Percentiles rank a stretch among this genome's conserved stretches.
Conservation (phyloP, 2,888 invertebrate genomes). For the Linyphia triangularis region DNA sequence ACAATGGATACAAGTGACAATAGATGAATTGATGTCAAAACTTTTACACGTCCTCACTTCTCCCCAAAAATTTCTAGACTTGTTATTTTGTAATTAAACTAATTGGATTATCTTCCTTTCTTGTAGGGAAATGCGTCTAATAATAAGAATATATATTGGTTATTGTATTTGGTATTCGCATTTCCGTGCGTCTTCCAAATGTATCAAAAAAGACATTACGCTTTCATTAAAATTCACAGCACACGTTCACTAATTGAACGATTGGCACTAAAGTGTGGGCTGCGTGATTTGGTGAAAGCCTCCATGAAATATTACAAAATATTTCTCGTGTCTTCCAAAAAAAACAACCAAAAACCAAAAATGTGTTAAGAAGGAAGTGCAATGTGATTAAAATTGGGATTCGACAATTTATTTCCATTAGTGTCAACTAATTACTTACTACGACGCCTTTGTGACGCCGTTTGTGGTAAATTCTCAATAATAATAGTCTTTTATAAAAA, state of each 20-base stretch:
- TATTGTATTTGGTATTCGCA: too few relatives aligned
- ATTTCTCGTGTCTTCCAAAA: background rate
- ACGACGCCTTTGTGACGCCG: slow-evolving; percentile 38
- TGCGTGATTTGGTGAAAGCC: slow-evolving; percentile 34
- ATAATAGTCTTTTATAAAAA: slow-evolving; percentile 24
- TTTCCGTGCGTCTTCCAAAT: background rate
- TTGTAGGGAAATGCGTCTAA: too few relatives aligned
- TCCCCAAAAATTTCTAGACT: too few relatives aligned
- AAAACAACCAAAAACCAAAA: slow-evolving; percentile 25
- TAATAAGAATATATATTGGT: too few relatives aligned
- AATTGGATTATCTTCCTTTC: too few relatives aligned
- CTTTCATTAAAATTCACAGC: slow-evolving; percentile 31
- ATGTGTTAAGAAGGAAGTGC: slow-evolving; percentile 1
- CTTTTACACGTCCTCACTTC: too few relatives aligned
- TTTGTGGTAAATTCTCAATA: slow-evolving; percentile 11
- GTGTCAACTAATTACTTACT: slow-evolving; percentile 59
- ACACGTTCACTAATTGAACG: slow-evolving; percentile 43
- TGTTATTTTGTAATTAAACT: too few relatives aligned
- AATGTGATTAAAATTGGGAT: slow-evolving; percentile 22
- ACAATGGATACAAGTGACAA: too few relatives aligned
- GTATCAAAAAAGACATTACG: background rate
- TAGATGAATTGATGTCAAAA: too few relatives aligned
- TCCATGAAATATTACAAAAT: slow-evolving; percentile 19
- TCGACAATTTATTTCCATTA: slow-evolving; percentile 55
- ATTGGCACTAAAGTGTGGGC: slow-evolving; percentile 38